These are phyloP conservation scores for Leptinotarsa haldemani DNA, from an alignment of 2,888 invertebrate species.

Conservation along the genomic window DNA sequence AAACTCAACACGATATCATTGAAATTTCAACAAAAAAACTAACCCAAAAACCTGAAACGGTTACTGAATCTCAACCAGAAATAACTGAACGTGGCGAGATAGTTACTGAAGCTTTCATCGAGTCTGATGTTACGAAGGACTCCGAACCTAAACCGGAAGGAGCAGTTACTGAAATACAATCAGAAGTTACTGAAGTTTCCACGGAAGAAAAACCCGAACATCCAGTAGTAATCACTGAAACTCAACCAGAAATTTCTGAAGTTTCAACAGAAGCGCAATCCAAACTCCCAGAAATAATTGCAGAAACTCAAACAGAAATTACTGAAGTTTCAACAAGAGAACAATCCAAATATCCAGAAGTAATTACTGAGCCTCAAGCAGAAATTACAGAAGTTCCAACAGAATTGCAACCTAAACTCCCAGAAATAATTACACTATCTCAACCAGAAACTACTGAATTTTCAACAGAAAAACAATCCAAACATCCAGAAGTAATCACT, in stretches of 20 bases:
- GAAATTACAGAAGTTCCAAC: background rate
- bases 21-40: background rate
- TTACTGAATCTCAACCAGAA: background rate
- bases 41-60: background rate
- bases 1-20: background rate
- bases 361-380: background rate
- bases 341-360: background rate
- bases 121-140: background rate
- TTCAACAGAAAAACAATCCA: background rate
- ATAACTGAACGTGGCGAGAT: constrained; percentile 17
- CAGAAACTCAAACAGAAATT: background rate
- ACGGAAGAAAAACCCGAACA: constrained; percentile 17
- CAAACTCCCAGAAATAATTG: background rate
- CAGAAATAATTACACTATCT: background rate
- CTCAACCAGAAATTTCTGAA: background rate
- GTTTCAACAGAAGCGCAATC: background rate
- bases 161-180: background rate
- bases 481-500: background rate
- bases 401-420: background rate
- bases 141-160: background rate
- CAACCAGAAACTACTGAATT: background rate
- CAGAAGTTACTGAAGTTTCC: background rate
- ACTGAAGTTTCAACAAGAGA: background rate
- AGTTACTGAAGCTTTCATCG: background rate
- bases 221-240: constrained; percentile 36